phyloP scores from a whole-genome alignment of 2,113 vertebrate species.

The Siphamia tubifer region DNA sequence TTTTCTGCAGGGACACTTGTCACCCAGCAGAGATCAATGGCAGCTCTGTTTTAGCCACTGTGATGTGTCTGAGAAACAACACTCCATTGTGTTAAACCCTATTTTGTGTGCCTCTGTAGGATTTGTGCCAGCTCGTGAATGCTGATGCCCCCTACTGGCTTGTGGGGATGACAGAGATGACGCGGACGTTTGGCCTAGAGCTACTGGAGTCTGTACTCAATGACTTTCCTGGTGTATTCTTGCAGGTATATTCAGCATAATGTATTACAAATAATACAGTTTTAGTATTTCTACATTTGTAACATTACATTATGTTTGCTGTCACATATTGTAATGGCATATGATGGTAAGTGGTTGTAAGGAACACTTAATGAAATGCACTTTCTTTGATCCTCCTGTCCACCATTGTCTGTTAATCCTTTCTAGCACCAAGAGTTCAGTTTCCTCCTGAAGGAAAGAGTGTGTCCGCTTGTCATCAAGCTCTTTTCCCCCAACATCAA shows the following conservation, averaged over 20 bases:
- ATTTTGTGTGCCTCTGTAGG: conserved; percentile 74
- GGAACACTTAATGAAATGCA: no score
- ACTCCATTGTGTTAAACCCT: conserved; percentile 19
- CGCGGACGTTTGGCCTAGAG: conserved; percentile 94
- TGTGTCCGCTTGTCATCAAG: conserved; percentile 98
- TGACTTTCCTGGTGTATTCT: conserved; percentile 95
- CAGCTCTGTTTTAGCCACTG: background rate
- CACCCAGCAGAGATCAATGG: conserved; percentile 16
- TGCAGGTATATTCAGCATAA: conserved; percentile 75
- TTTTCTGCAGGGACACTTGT: background rate
- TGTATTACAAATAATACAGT: no score
- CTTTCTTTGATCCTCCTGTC: background rate
- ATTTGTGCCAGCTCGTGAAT: conserved; percentile 97
- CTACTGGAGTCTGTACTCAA: conserved; percentile 97
- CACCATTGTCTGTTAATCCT: background rate
- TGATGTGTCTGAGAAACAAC: conserved; percentile 6
- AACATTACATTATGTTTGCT: no score
- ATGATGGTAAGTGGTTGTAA: no score
- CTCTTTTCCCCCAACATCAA: conserved; percentile 99
- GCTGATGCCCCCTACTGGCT: conserved; percentile 99
- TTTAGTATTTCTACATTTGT: no score
- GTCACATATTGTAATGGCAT: no score
- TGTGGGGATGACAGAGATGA: conserved; percentile 99
- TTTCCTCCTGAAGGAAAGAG: conserved; percentile 96
- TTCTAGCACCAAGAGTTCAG: conserved; percentile 96